These are phyloP conservation scores for Coptotermes formosanus DNA, from an alignment of 1,140 invertebrate genomes.

Conservation along the genomic window DNA sequence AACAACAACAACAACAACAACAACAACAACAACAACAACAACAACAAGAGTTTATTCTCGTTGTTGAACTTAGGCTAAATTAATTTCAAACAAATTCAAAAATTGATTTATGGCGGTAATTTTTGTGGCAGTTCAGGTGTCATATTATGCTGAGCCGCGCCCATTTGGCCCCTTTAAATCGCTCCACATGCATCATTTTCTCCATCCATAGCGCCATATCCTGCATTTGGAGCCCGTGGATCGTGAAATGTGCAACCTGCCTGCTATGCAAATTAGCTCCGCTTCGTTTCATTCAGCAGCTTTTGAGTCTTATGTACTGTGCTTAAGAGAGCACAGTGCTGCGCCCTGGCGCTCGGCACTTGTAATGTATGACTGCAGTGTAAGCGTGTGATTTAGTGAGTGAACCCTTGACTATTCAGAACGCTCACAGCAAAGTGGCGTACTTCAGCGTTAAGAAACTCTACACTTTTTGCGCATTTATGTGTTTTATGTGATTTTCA, in stretches of 20 bases:
- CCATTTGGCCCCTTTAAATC: neutral
- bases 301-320: neutral
- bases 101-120: neutral
- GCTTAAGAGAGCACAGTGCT: neutral
- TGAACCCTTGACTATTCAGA: too few relatives aligned
- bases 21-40: neutral
- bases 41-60: neutral
- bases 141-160: neutral
- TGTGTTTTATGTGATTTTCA: too few relatives aligned
- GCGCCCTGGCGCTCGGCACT: too few relatives aligned
- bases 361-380: too few relatives aligned
- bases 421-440: too few relatives aligned
- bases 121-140: neutral
- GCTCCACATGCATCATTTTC: neutral
- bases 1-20: too few relatives aligned
- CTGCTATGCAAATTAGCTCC: neutral
- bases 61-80: neutral
- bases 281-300: too few relatives aligned
- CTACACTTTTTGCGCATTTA: too few relatives aligned
- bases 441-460: too few relatives aligned
- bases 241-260: neutral
- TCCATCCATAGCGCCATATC: neutral
- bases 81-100: slow-evolving; percentile 10
- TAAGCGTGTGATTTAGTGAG: too few relatives aligned
- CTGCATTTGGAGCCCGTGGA: neutral